Evolutionary conservation across 2,113 vertebrate species (phyloP).

Genomic region (Plestiodon gilberti): DNA sequence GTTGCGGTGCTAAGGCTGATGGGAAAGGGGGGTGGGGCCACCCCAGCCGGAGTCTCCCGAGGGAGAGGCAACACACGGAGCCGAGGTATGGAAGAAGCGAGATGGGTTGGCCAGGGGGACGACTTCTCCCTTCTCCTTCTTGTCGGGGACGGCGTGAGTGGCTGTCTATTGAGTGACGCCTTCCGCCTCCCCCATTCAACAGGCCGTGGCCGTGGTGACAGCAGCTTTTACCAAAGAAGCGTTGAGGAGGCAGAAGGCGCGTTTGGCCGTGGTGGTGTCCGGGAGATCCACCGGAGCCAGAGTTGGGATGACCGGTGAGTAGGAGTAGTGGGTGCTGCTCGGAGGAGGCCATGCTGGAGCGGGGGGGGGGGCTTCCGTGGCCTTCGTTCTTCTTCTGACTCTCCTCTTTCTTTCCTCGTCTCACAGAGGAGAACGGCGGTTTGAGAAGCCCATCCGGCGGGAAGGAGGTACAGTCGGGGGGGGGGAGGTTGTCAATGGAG

Average conservation of each 20-base stretch:
- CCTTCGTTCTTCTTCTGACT: background rate
- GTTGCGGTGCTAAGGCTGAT: slow-evolving; percentile 93
- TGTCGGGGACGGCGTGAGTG: background rate
- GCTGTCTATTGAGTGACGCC: too few relatives aligned
- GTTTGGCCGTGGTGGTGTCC: slow-evolving; percentile 81
- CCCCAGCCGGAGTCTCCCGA: slow-evolving; percentile 80
- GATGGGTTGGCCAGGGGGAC: accelerated
- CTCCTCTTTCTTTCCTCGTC: background rate
- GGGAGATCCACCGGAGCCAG: slow-evolving; percentile 92
- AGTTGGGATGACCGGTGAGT: slow-evolving; percentile 92
- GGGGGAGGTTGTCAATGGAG: too few relatives aligned
- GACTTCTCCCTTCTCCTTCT: accelerated
- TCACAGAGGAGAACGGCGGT: slow-evolving; percentile 85
- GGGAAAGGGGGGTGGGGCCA: slow-evolving; percentile 85
- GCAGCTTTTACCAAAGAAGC: slow-evolving; percentile 94
- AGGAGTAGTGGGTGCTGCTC: background rate
- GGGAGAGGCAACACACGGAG: slow-evolving; percentile 86
- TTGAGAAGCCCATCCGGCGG: slow-evolving; percentile 87
- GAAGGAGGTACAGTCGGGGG: slow-evolving; percentile 73
- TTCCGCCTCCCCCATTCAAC: background rate
- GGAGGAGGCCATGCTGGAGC: background rate
- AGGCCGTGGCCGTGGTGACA: slow-evolving; percentile 91
- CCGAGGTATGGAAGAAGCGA: slow-evolving; percentile 76
- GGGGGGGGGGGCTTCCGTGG: background rate
- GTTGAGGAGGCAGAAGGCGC: slow-evolving; percentile 86